Evolutionary conservation across 2,888 invertebrate species (phyloP).

Genomic region (Eueremaeus valkanovi): DNA sequence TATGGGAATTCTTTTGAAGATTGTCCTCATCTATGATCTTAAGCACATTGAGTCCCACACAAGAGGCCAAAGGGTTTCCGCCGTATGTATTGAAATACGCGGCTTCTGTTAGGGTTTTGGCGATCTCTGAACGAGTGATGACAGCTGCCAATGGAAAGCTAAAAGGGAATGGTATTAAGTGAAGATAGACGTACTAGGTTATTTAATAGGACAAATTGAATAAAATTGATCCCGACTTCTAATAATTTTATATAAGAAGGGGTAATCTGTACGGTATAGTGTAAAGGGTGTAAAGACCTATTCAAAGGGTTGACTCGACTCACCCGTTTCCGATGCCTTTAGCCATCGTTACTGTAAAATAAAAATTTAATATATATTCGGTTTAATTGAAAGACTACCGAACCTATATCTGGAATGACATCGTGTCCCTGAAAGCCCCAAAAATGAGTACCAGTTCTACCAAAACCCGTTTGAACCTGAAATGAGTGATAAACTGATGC

Average conservation of each 20-base stretch:
- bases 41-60: constrained; percentile 83
- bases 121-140: constrained; percentile 82
- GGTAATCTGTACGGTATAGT: too few relatives aligned
- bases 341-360: constrained; percentile 72
- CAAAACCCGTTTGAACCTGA: constrained; percentile 93
- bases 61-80: constrained; percentile 85
- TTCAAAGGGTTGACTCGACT: too few relatives aligned
- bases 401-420: constrained; percentile 76
- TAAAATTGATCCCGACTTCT: too few relatives aligned
- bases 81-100: constrained; percentile 93
- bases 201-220: too few relatives aligned
- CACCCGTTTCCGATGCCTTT: constrained; percentile 90
- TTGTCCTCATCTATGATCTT: constrained; percentile 86
- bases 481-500: too few relatives aligned
- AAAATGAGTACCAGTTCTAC: constrained; percentile 84
- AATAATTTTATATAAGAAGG: too few relatives aligned
- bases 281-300: too few relatives aligned
- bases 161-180: too few relatives aligned
- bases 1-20: constrained; percentile 69
- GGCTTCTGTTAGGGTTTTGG: constrained; percentile 68
- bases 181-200: too few relatives aligned
- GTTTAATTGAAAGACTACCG: constrained; percentile 35
- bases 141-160: constrained; percentile 92
- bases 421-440: constrained; percentile 94
- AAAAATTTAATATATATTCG: too few relatives aligned